Conservation (phyloP, 2,797 vertebrate genomes). For the Alauda arvensis region DNA sequence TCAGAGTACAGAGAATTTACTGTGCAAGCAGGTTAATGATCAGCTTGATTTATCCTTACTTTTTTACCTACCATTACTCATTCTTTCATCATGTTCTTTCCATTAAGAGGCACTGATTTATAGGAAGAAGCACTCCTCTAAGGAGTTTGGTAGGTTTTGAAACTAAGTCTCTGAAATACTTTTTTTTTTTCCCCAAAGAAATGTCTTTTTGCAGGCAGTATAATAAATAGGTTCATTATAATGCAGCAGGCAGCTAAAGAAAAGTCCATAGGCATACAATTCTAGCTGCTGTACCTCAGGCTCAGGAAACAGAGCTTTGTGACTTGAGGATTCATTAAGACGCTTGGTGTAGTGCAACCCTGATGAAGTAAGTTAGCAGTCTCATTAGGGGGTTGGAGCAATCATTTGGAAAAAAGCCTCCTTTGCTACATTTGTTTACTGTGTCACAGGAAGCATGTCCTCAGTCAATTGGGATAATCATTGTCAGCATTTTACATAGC, state of each 20-base stretch:
- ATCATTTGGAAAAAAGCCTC: conserved; percentile 38
- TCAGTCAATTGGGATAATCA: conserved; percentile 48
- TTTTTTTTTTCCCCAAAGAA: not conserved
- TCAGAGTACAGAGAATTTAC: conserved; percentile 14
- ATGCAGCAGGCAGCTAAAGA: not conserved
- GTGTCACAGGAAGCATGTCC: conserved; percentile 26
- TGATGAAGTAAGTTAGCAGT: conserved; percentile 39
- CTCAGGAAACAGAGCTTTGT: not conserved
- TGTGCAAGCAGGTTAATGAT: conserved; percentile 45
- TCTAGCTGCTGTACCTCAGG: not conserved
- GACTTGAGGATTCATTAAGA: conserved; percentile 43
- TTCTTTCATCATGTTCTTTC: conserved; percentile 33
- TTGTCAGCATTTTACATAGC: conserved; percentile 22
- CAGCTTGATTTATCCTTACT: conserved; percentile 46
- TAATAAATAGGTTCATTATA: conserved; percentile 42
- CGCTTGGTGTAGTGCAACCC: not conserved
- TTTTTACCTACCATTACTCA: conserved; percentile 38
- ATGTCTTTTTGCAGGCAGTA: not conserved
- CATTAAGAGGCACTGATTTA: conserved; percentile 35
- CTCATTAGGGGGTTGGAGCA: conserved; percentile 44
- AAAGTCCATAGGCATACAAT: not conserved
- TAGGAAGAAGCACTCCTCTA: conserved; percentile 1
- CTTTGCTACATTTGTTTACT: conserved; percentile 32
- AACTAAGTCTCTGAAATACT: not conserved
- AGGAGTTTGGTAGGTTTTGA: conserved; percentile 10